Evolutionary conservation across 1,140 invertebrate genomes (phyloP).

Genomic region (Bombus confusus): DNA sequence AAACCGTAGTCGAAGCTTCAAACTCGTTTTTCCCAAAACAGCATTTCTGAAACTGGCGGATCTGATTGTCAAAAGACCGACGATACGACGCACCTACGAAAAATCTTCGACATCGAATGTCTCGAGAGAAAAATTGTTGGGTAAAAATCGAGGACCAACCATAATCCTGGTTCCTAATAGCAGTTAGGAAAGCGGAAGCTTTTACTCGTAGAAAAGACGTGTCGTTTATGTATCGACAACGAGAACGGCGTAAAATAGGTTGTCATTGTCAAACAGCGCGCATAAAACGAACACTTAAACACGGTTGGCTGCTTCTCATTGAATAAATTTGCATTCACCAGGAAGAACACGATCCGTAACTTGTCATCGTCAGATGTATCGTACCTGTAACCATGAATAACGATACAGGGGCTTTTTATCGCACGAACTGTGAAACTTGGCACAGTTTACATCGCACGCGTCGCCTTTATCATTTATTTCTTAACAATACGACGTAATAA

Average conservation of each 20-base stretch:
- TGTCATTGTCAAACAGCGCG: neutral
- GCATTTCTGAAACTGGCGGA: too few relatives aligned
- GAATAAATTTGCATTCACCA: slow-evolving; percentile 46
- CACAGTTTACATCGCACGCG: neutral
- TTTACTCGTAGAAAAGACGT: too few relatives aligned
- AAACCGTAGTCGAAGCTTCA: too few relatives aligned
- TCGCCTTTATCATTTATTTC: neutral
- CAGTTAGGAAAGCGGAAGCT: too few relatives aligned
- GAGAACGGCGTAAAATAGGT: neutral
- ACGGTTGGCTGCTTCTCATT: neutral
- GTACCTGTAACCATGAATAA: slow-evolving; percentile 53
- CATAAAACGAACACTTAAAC: slow-evolving; percentile 9
- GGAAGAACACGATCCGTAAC: slow-evolving; percentile 40
- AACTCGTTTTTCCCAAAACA: too few relatives aligned
- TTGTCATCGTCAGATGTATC: slow-evolving; percentile 26
- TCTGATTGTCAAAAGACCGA: too few relatives aligned
- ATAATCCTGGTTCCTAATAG: too few relatives aligned
- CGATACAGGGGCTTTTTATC: slow-evolving; percentile 8
- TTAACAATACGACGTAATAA: too few relatives aligned
- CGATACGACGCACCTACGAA: too few relatives aligned
- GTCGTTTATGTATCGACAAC: neutral
- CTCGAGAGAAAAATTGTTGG: too few relatives aligned
- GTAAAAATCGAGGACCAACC: too few relatives aligned
- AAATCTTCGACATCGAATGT: too few relatives aligned
- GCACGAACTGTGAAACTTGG: neutral